phyloP scores from a whole-genome alignment of 1,140 invertebrate genomes.

The Cardiocondyla obscurior region DNA sequence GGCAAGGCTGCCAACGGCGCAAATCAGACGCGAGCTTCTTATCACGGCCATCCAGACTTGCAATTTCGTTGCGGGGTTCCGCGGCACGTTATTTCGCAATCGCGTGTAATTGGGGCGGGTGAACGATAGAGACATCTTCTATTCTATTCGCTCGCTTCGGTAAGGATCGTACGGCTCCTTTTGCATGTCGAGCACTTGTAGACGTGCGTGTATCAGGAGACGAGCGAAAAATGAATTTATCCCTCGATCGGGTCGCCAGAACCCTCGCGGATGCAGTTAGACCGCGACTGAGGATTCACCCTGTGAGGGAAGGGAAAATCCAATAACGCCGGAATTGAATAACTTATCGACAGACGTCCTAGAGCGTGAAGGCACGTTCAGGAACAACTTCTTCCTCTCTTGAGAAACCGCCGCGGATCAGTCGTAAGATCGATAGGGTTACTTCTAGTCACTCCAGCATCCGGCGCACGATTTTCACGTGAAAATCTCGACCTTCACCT shows the following conservation, averaged over 20 bases:
- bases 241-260: background rate
- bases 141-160: too few species aligned
- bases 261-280: constrained; percentile 43
- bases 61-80: background rate
- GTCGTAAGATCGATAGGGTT: constrained; percentile 54
- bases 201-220: background rate
- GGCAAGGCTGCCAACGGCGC: constrained; percentile 38
- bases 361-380: constrained; percentile 64
- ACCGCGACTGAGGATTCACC: constrained; percentile 44
- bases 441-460: constrained; percentile 15
- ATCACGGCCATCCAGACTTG: constrained; percentile 40
- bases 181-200: background rate
- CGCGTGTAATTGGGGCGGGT: background rate
- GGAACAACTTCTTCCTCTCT: constrained; percentile 65
- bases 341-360: constrained; percentile 72
- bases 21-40: constrained; percentile 62
- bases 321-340: constrained; percentile 68
- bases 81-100: background rate
- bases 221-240: constrained; percentile 2
- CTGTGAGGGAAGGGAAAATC: constrained; percentile 56
- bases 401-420: constrained; percentile 52
- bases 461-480: constrained; percentile 6
- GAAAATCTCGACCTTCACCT: constrained; percentile 19
- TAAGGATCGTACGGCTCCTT: background rate
- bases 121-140: background rate